Evolutionary conservation across 2,888 invertebrate species (phyloP).

Genomic region (Salticus scenicus): DNA sequence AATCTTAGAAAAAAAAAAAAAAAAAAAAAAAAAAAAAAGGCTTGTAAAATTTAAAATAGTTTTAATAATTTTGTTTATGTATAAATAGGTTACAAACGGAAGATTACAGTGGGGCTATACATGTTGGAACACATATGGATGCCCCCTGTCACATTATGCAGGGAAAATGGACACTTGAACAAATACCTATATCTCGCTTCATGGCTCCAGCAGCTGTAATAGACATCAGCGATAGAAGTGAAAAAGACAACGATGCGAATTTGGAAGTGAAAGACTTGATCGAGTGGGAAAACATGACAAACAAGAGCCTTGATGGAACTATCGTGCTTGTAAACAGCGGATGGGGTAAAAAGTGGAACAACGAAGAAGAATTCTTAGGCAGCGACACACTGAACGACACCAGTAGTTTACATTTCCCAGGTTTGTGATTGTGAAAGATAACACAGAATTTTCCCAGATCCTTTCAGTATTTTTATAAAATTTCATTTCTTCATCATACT

Average conservation of each 20-base stretch:
- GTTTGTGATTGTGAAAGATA: conserved; percentile 73
- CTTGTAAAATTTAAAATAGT: no score
- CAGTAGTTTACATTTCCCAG: conserved; percentile 74
- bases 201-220: conserved; percentile 52
- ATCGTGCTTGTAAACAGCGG: conserved; percentile 77
- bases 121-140: conserved; percentile 58
- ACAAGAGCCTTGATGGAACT: conserved; percentile 76
- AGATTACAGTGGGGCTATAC: conserved; percentile 21
- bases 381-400: conserved; percentile 52
- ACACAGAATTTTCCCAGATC: no score
- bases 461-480: no score
- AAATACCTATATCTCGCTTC: conserved; percentile 22
- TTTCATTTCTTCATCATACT: no score
- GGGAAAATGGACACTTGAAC: conserved; percentile 18
- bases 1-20: no score
- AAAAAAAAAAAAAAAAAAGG: no score
- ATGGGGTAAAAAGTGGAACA: conserved; percentile 74
- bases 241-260: conserved; percentile 43
- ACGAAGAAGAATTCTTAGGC: conserved; percentile 70
- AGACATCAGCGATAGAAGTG: conserved; percentile 42
- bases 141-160: conserved; percentile 39
- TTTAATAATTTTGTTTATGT: no score
- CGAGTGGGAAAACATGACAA: conserved; percentile 76
- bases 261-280: conserved; percentile 64
- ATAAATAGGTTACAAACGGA: conserved; percentile 51